Evolutionary conservation across 2,113 vertebrate species (phyloP), one percentile per base, ranked within the genome.

Genomic region (Scalopus aquaticus): DNA sequence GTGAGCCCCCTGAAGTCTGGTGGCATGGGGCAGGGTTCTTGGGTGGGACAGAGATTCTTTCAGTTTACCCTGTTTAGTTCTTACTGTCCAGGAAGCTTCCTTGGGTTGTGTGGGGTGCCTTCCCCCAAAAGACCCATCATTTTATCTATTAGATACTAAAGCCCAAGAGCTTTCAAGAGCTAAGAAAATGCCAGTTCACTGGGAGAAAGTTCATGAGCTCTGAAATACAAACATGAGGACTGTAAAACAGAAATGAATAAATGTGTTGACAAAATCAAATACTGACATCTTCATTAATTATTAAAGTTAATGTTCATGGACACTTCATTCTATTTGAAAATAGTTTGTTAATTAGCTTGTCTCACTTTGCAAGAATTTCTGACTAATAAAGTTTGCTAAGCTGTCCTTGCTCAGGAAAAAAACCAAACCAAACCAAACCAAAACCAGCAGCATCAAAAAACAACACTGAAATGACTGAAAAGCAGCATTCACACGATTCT

Each of bases 351-450:
- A 32, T 42, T 56, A 37, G 46, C 42, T 86, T 78, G 35, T 72
- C 42, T 91, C 39, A 19, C n/a, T 93, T 81, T 72, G 32, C 3
- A 93, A 83, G 76, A 88, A 87, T 93, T 93, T 65, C 65, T 42
- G 19, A 76, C 56, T 12, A 65, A 54, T 64, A 78, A 44, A 24
- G 2, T 13, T 96, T 81, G 80, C 58, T 56, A 83, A 77, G 37
- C 79, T 19, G 79, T 44, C 35, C 46, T 81, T 90, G 44, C 16
- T 85, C 58, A 58, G 39, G 12, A 22, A 70, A 46, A 74, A 80
- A 82, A 60, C 46, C 15, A 32, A 56, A 51, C 6, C 46, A 62
- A 30, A 24, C 22, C 13, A 62, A 62, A 62, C 60, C 24, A 62
- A 62, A 28, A 8, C 11, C 32, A 54, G 54, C 35, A 54, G 35